phyloP scores from a whole-genome alignment of 1,140 invertebrate genomes.

The Saccostrea glomerata region DNA sequence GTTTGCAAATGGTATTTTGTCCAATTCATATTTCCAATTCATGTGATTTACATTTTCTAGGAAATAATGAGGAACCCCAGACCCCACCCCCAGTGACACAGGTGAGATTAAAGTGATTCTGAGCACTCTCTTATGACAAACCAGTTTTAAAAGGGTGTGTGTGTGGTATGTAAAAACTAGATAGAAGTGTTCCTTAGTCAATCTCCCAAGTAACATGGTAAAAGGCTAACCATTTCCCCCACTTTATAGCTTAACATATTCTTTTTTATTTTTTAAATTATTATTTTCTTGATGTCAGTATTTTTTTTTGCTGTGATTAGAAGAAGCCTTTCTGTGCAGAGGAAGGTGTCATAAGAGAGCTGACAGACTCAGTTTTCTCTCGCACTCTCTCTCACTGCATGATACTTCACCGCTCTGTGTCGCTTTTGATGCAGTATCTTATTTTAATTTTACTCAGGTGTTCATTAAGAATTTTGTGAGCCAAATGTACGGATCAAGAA shows the following conservation, averaged over 20 bases:
- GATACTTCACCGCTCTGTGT: not conserved
- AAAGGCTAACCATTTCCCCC: constrained; percentile 2
- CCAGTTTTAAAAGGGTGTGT: not conserved
- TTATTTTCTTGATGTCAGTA: not conserved
- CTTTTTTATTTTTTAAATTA: not conserved
- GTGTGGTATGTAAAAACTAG: constrained; percentile 17
- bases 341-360: constrained; percentile 35
- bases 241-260: not conserved
- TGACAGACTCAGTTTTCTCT: constrained; percentile 36
- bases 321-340: constrained; percentile 21
- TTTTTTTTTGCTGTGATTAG: not conserved
- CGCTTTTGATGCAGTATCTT: too few relatives aligned
- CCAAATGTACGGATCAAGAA: too few relatives aligned
- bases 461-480: too few relatives aligned
- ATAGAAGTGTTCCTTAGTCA: constrained; percentile 3
- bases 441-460: too few relatives aligned
- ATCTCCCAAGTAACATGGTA: constrained; percentile 12
- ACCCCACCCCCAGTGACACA: constrained; percentile 7
- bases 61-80: not conserved
- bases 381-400: constrained; percentile 26
- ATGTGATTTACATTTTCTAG: constrained; percentile 21
- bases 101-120: constrained; percentile 38
- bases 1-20: not conserved
- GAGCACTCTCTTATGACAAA: constrained; percentile 32
- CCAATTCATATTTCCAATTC: not conserved